Evolutionary conservation across 2,888 invertebrate genomes (phyloP).

Genomic region (Mimumesa dahlbomi): DNA sequence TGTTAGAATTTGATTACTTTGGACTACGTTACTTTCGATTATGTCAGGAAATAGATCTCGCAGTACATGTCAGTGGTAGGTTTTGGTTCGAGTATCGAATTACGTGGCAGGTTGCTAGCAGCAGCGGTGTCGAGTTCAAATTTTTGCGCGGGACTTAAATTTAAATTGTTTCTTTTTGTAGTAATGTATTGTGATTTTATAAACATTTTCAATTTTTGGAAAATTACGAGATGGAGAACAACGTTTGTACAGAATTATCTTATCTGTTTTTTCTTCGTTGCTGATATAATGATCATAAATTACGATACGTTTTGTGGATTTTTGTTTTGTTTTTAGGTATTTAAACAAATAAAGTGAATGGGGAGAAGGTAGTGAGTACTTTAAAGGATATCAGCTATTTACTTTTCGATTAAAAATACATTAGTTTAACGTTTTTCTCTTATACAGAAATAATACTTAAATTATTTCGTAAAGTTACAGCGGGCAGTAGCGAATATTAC

Average conservation of each 20-base stretch:
- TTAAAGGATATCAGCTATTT: no score
- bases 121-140: not conserved
- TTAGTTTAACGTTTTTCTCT: no score
- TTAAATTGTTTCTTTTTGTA: not conserved
- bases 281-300: slow-evolving; percentile 16
- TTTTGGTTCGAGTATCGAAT: no score
- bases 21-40: no score
- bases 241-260: slow-evolving; percentile 20
- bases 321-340: slow-evolving; percentile 3
- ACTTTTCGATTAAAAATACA: no score
- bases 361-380: no score
- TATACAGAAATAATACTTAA: no score
- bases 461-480: no score
- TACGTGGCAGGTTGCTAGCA: not conserved
- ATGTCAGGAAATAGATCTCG: no score
- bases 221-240: slow-evolving; percentile 8
- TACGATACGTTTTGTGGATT: slow-evolving; percentile 1
- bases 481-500: no score
- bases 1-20: no score
- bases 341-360: not conserved
- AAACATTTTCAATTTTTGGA: slow-evolving; percentile 5
- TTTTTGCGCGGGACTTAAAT: not conserved
- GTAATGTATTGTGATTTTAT: not conserved
- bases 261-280: slow-evolving; percentile 26
- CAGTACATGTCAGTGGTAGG: no score